These are phyloP conservation scores for Drosophila tristis DNA, from an alignment of 1,140 invertebrate species.

Conservation along the genomic window DNA sequence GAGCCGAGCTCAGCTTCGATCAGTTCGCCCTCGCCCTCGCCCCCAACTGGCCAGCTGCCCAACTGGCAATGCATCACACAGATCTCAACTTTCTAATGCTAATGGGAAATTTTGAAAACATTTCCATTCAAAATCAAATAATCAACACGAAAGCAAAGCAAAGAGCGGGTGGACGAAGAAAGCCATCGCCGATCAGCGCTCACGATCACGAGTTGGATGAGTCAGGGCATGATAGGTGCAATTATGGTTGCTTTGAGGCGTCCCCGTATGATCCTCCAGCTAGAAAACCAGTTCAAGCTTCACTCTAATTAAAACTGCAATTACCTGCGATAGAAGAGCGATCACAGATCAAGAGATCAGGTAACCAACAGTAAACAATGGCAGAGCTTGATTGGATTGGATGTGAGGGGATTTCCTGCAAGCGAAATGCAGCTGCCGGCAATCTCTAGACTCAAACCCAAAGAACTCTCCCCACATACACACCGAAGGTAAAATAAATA, in stretches of 20 bases:
- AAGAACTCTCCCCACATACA: no score
- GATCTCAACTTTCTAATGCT: slow-evolving; percentile 71
- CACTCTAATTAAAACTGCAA: slow-evolving; percentile 33
- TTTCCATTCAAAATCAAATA: slow-evolving; percentile 64
- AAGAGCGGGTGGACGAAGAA: slow-evolving; percentile 1
- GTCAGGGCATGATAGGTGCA: slow-evolving; percentile 47
- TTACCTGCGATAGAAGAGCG: slow-evolving; percentile 1
- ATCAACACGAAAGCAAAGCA: not conserved
- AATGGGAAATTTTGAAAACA: slow-evolving; percentile 62
- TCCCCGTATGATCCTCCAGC: not conserved
- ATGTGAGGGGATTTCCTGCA: slow-evolving; percentile 32
- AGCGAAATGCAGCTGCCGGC: slow-evolving; percentile 25
- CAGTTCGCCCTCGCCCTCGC: slow-evolving; percentile 37
- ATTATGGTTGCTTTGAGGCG: slow-evolving; percentile 11
- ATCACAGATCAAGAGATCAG: slow-evolving; percentile 18
- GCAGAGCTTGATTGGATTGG: slow-evolving; percentile 60
- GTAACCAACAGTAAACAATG: slow-evolving; percentile 36
- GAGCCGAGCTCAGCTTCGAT: not conserved
- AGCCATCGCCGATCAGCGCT: not conserved
- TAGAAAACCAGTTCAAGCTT: not conserved
- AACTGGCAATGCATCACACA: slow-evolving; percentile 11
- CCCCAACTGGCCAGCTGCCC: slow-evolving; percentile 5
- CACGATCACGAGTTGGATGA: slow-evolving; percentile 46
- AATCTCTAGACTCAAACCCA: no score
- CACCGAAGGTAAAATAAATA: slow-evolving; percentile 35